Conservation (phyloP, 2,113 vertebrate genomes). For the Malurus elegans region DNA sequence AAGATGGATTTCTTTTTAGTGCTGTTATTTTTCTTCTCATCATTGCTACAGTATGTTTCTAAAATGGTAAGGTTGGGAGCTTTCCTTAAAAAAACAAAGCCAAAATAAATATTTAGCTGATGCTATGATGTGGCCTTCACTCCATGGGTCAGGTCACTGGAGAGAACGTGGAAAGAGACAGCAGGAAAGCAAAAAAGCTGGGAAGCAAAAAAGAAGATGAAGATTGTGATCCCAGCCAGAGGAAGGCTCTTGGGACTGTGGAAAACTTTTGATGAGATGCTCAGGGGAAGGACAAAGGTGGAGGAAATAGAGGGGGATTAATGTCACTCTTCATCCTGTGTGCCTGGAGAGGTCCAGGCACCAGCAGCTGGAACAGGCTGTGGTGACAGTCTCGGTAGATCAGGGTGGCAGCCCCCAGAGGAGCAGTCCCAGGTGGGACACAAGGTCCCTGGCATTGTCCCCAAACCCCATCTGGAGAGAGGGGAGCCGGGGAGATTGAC, state of each 20-base stretch:
- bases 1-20: too few relatives aligned
- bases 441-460: fast-evolving
- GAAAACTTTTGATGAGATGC: background rate
- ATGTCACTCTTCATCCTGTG: background rate
- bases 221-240: background rate
- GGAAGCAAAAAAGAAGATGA: background rate
- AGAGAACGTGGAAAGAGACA: background rate
- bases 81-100: background rate
- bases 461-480: background rate
- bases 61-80: background rate
- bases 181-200: background rate
- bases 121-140: background rate
- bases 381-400: background rate
- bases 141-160: background rate
- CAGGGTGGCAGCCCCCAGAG: background rate
- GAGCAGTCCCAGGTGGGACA: background rate
- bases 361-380: fast-evolving
- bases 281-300: background rate
- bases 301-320: background rate
- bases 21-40: background rate
- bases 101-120: background rate
- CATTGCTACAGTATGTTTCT: background rate
- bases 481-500: background rate
- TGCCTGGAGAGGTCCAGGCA: background rate
- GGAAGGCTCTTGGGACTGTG: background rate